Evolutionary conservation across 2,888 invertebrate species (phyloP).

Genomic region (Creontiades dilutus): DNA sequence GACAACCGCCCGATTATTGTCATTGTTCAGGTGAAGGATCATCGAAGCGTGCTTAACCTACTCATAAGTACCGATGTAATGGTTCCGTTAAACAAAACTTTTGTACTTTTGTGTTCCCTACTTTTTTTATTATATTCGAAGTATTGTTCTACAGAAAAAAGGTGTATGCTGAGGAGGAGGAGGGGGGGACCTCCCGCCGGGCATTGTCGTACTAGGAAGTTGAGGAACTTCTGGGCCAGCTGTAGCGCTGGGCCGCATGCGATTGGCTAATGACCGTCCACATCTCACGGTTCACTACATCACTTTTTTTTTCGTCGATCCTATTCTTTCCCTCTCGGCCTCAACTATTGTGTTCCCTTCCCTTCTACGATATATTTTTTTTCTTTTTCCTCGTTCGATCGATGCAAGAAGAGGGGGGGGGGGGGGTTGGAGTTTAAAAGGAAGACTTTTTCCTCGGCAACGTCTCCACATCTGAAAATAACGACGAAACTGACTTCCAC

Average conservation of each 20-base stretch:
- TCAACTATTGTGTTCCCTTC: constrained; percentile 16
- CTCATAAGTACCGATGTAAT: constrained; percentile 62
- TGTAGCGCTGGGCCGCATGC: constrained; percentile 33
- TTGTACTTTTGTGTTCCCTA: constrained; percentile 62
- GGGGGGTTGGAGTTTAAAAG: not conserved
- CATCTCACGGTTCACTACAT: constrained; percentile 67
- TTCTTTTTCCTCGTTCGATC: not conserved
- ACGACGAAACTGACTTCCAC: no score
- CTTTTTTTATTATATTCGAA: constrained; percentile 23
- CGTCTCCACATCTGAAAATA: no score
- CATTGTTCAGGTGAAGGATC: constrained; percentile 62
- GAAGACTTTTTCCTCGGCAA: not conserved
- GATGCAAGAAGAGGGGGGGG: not conserved
- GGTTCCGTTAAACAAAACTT: constrained; percentile 65
- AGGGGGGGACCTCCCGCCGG: constrained; percentile 51
- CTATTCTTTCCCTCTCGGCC: constrained; percentile 43
- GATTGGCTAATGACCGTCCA: constrained; percentile 67
- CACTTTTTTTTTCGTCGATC: not conserved
- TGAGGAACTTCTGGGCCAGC: constrained; percentile 36
- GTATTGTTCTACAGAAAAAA: constrained; percentile 56
- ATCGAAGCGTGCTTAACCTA: constrained; percentile 62
- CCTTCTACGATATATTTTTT: constrained; percentile 25
- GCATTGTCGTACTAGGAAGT: constrained; percentile 54
- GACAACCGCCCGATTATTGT: constrained; percentile 33
- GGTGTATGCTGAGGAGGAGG: not conserved